phyloP scores from a whole-genome alignment of 2,113 vertebrate species.

The Lasiurus borealis region DNA sequence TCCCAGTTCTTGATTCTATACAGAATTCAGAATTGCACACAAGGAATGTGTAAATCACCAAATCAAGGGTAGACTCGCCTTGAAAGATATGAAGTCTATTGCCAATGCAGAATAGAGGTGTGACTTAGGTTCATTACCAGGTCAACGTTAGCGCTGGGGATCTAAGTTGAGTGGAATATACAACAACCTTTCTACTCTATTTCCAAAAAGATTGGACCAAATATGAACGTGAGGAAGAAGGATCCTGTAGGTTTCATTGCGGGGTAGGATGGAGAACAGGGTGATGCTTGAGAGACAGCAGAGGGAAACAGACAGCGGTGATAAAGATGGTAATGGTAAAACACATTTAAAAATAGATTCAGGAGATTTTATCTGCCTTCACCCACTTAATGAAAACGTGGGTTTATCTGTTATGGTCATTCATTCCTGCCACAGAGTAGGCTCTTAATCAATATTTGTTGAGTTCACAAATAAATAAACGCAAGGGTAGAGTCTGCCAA shows the following conservation, averaged over 20 bases:
- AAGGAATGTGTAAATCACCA: background rate
- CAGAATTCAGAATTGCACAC: background rate
- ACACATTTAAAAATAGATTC: background rate
- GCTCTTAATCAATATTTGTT: background rate
- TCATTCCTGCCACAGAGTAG: background rate
- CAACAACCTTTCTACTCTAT: background rate
- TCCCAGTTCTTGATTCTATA: background rate
- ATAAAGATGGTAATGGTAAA: background rate
- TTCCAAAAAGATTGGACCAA: background rate
- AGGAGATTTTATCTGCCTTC: background rate
- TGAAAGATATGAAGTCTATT: background rate
- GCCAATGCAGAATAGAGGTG: background rate
- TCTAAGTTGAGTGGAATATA: background rate
- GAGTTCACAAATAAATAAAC: constrained; percentile 11
- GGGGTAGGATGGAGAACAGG: background rate
- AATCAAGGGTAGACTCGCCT: background rate
- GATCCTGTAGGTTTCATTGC: background rate
- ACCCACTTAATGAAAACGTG: background rate
- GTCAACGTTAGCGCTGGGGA: background rate
- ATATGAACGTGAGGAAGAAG: background rate
- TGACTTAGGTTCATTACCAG: background rate
- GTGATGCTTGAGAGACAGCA: background rate
- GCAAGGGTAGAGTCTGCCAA: background rate
- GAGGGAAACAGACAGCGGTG: background rate
- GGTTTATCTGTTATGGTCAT: background rate